Conservation (phyloP, 2,888 invertebrate genomes). For the Choreutis nemorana region DNA sequence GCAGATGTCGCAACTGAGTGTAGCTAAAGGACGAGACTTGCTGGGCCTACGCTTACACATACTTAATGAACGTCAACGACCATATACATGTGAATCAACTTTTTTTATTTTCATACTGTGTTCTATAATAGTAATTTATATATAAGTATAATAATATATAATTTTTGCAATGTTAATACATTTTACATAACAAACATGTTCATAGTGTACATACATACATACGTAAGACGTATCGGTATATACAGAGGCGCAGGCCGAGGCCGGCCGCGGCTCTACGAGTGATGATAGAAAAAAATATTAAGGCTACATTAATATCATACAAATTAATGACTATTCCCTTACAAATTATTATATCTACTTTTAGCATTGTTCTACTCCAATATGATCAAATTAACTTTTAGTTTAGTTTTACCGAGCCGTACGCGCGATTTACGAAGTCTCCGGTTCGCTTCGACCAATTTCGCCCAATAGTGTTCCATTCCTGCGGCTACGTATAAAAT, state of each 20-base stretch:
- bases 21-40: conserved; percentile 31
- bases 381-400: conserved; percentile 52
- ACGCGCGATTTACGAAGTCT: conserved; percentile 44
- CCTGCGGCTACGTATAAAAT: conserved; percentile 62
- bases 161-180: conserved; percentile 66
- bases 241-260: conserved; percentile 32
- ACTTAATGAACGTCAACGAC: conserved; percentile 49
- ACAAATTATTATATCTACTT: conserved; percentile 62
- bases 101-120: conserved; percentile 64
- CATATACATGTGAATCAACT: conserved; percentile 55
- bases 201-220: conserved; percentile 59
- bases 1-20: conserved; percentile 40
- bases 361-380: conserved; percentile 63
- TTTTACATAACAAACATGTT: conserved; percentile 65
- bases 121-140: conserved; percentile 66
- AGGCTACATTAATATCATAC: conserved; percentile 66
- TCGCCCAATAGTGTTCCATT: conserved; percentile 47
- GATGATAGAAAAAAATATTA: conserved; percentile 60
- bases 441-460: conserved; percentile 48
- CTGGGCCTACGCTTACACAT: conserved; percentile 38
- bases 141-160: conserved; percentile 63
- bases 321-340: conserved; percentile 68
- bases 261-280: conserved; percentile 28
- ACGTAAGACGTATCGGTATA: conserved; percentile 34
- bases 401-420: conserved; percentile 43